Base-by-base conservation (phyloP, 2,888 invertebrate species). In the Drosophila antonietae region DNA sequence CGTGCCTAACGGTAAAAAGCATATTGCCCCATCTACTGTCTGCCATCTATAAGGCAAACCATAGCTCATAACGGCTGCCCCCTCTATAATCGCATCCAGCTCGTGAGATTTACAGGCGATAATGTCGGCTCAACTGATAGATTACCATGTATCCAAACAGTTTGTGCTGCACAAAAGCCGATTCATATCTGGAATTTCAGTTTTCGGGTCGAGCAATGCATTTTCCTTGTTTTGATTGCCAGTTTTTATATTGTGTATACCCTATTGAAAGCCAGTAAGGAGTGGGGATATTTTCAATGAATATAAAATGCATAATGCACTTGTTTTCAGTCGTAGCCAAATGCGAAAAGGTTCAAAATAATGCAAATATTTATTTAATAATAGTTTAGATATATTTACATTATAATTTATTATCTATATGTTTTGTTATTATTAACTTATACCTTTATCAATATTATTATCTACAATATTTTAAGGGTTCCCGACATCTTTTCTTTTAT, bases 1-100 rank as follows among this genome's bases (percentile, higher is more conserved):
- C 86, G 89, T 87, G 86, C 72, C 89, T 89, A 87, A 89, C 86
- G 89, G 86, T 89, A 79, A 75, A 68, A 33, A 81, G 59, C 70
- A 71, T 83, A 75, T 64, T 44, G 55, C 69, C 53, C 58, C 52
- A 63, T 62, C 67, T 64, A 44, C 51, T 44, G 57, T 58, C 65
- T 41, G 15, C 39, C 28, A 52, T 43, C 51, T 39, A 53, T 35
- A 47, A 33, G 23, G 23, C 28, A 23, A 57, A 31, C 52, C 43
- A 60, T 47, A 43, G 23, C 64, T 80, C 86, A 80, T 83, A 86
- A 86, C 73, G 49, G 62, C 49, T 33, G 55, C 70, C 61, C 69
- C 73, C 53, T 37, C 53, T 23, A 37, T 78, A 88, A 85, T 87
- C 87, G 75, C 79, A 75, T 74, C 72, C 70, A 65, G 76, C 77